Percentiles rank a stretch among this genome's conserved stretches.
phyloP scores from a whole-genome alignment of 2,797 vertebrate genomes.

The Poecilia gillii region DNA sequence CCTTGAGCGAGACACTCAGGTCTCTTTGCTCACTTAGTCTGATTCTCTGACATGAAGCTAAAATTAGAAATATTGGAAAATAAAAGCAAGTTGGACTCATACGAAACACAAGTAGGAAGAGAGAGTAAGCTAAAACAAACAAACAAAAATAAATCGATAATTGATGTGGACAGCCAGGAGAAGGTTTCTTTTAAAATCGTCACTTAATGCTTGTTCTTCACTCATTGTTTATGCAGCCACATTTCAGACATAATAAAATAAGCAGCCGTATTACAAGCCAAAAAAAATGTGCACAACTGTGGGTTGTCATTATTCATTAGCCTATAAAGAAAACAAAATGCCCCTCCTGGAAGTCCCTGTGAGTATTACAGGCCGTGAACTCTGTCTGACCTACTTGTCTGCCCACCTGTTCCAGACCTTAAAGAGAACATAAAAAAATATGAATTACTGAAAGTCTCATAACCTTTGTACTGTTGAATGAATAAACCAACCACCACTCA shows the following conservation, averaged over 20 bases:
- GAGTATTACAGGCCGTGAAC: constrained; percentile 14
- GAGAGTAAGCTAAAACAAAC: not conserved
- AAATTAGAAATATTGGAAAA: constrained; percentile 29
- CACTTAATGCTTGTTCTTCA: not conserved
- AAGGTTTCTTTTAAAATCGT: constrained; percentile 2
- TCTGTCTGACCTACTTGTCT: constrained; percentile 35
- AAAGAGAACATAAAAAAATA: constrained; percentile 3
- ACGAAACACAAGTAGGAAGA: not conserved
- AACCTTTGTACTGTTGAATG: not conserved
- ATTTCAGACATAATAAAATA: not conserved
- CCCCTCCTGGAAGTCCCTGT: constrained; percentile 22
- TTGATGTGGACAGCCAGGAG: not conserved
- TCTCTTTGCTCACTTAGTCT: constrained; percentile 30
- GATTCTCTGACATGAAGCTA: constrained; percentile 32
- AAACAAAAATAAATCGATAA: not conserved
- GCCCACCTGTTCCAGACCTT: constrained; percentile 30
- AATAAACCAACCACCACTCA: not conserved
- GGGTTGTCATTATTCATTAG: constrained; percentile 24
- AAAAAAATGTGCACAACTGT: not conserved
- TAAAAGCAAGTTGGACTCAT: not conserved
- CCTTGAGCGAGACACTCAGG: constrained; percentile 35
- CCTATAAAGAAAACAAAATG: not conserved
- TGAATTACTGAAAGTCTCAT: not conserved
- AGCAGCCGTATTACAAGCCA: not conserved
- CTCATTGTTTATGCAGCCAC: not conserved